Conservation (phyloP, 2,888 invertebrate genomes). For the Lasioglossum oenotherae region DNA sequence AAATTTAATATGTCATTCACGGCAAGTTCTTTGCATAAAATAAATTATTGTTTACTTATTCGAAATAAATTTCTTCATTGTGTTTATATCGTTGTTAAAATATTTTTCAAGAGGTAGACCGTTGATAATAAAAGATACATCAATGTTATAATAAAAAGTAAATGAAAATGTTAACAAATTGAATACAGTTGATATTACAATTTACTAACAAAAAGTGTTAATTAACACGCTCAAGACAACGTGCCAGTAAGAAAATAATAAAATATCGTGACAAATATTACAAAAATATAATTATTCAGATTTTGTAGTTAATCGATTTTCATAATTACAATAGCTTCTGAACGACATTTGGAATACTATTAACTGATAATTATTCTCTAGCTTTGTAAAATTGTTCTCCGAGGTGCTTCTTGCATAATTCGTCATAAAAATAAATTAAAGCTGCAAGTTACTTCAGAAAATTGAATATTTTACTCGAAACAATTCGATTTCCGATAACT, state of each 20-base stretch:
- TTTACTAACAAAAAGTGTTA: neutral
- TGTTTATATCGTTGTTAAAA: neutral
- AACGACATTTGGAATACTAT: neutral
- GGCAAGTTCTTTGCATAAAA: neutral
- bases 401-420: neutral
- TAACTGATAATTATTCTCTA: neutral
- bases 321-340: neutral
- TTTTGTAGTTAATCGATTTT: neutral
- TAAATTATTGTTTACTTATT: neutral
- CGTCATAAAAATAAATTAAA: neutral
- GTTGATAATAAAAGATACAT: neutral
- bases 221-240: neutral
- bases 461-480: neutral
- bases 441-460: neutral
- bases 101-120: neutral
- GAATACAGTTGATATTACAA: neutral
- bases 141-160: neutral
- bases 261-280: neutral
- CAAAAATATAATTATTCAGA: neutral
- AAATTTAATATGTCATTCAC: neutral
- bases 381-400: neutral
- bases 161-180: neutral
- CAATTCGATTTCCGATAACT: conserved; percentile 2
- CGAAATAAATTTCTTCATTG: neutral
- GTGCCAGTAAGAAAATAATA: neutral